Base-by-base conservation (phyloP, 35 echinoderm and acorn worm species). In the Diadema setosum region DNA sequence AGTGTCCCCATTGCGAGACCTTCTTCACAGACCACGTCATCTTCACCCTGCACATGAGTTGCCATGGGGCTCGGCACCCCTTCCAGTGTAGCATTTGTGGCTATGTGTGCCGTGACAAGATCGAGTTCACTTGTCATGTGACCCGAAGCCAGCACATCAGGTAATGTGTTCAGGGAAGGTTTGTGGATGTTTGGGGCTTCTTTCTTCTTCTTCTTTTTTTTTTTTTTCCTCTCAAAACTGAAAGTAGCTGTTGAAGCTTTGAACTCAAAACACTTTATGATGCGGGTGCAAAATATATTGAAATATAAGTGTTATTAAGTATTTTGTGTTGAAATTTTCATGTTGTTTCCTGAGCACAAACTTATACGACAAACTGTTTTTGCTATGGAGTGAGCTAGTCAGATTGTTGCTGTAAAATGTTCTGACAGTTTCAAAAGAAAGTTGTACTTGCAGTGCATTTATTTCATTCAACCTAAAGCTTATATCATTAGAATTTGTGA, bases 1-100 rank as follows among this genome's bases (percentile, higher is more conserved):
- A 95, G 80, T 98, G 96, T 80, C 96, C 92, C 5, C 93, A 95
- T 76, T 99, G 96, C 76, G 96, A 94, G 52, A 99, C 96, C 11
- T 92, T 89, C 74, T 99, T 99, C 33, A 81, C 96, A 2, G 96
- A 99, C 48, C 81, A 91, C 31, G 96, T 99, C 15, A 99, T 99
- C 59, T 99, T 92, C 83, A 99, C 93, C 45, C 93, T 99, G 64
- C 96, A 99, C 87, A 99, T 99, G 96, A 99, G 96, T 86, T 99
- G 96, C 78, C 96, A 99, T 60, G 96, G 92, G 29, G 87, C 45
- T 21, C 40, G 83, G 45, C 92, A 99, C 90, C 96, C 96, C 18
- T 95, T 95, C 55, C 96, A 99, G 75, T 99, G 96, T 78, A 91
- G 92, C 81, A 99, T 99, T 30, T 99, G 96, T 67, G 93, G 87